Percentiles rank a stretch among this genome's conserved stretches.
phyloP scores from a whole-genome alignment of 2,888 invertebrate genomes.

The Xanthia icteritia region DNA sequence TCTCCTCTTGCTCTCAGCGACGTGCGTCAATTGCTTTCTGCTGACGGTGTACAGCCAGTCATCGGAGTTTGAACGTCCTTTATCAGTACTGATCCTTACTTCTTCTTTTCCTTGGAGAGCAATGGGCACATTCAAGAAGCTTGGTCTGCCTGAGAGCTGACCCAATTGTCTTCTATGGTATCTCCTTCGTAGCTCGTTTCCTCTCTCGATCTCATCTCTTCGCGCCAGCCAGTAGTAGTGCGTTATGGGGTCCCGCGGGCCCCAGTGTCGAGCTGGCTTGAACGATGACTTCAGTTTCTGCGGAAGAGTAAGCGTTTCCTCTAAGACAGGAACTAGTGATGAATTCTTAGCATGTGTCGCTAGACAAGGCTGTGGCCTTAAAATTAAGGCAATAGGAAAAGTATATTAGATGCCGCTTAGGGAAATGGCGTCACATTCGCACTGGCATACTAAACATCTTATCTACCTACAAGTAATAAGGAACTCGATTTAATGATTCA shows the following conservation, averaged over 20 bases:
- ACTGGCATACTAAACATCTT: slow-evolving; percentile 48
- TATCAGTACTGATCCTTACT: slow-evolving; percentile 56
- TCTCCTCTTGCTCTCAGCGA: slow-evolving; percentile 63
- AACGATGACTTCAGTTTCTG: slow-evolving; percentile 86
- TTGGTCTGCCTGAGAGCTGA: slow-evolving; percentile 76
- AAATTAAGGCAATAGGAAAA: slow-evolving; percentile 60
- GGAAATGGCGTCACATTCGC: slow-evolving; percentile 58
- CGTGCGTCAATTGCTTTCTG: slow-evolving; percentile 71
- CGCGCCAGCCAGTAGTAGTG: slow-evolving; percentile 86
- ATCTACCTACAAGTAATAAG: slow-evolving; percentile 20
- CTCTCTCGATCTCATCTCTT: slow-evolving; percentile 75
- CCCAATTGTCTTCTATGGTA: slow-evolving; percentile 77
- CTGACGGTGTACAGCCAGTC: slow-evolving; percentile 79
- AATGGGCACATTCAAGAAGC: slow-evolving; percentile 66
- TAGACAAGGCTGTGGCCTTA: slow-evolving; percentile 70
- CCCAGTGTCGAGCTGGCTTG: slow-evolving; percentile 85
- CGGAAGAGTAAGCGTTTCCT: slow-evolving; percentile 61
- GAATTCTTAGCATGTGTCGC: slow-evolving; percentile 57
- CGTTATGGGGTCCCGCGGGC: slow-evolving; percentile 85
- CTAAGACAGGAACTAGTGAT: slow-evolving; percentile 59
- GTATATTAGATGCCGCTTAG: slow-evolving; percentile 50
- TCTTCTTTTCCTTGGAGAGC: slow-evolving; percentile 42
- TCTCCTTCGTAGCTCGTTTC: slow-evolving; percentile 61
- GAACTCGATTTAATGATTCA: slow-evolving; percentile 41
- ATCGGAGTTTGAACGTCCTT: slow-evolving; percentile 81